These are phyloP conservation scores for Entomobrya multifasciata DNA, from an alignment of 2,888 invertebrate genomes.

Conservation along the genomic window DNA sequence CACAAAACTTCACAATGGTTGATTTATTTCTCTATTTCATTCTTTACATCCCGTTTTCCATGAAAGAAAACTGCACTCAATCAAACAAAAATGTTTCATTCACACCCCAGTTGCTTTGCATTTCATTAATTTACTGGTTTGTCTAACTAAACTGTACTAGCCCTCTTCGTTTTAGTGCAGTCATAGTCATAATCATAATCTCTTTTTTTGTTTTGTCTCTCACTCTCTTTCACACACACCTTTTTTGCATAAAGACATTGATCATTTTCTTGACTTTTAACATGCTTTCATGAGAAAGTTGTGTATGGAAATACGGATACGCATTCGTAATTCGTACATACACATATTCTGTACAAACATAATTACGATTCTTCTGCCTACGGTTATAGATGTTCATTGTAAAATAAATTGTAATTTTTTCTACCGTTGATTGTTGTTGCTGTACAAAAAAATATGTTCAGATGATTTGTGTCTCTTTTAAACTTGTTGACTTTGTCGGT, in stretches of 20 bases:
- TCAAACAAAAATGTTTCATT: constrained; percentile 71
- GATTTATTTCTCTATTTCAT: constrained; percentile 36
- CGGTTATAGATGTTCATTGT: constrained; percentile 9
- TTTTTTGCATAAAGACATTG: constrained; percentile 70
- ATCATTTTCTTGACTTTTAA: constrained; percentile 64
- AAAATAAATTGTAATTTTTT: neutral
- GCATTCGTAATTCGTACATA: neutral
- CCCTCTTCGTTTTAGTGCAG: neutral
- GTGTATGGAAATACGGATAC: neutral
- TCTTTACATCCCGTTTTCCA: constrained; percentile 23
- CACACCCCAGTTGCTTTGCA: constrained; percentile 71
- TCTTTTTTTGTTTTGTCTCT: constrained; percentile 6
- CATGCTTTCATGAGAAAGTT: constrained; percentile 50
- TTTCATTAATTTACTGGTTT: constrained; percentile 64
- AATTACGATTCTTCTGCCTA: neutral
- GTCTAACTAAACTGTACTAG: neutral
- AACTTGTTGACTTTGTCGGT: constrained; percentile 74
- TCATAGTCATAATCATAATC: neutral
- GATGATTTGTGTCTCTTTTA: constrained; percentile 72
- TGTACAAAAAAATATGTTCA: constrained; percentile 14
- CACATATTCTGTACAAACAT: neutral
- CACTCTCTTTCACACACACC: constrained; percentile 29
- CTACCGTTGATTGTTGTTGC: constrained; percentile 20
- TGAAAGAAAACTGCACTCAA: constrained; percentile 66
- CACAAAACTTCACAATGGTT: constrained; percentile 25